phyloP scores from a whole-genome alignment of 2,797 vertebrate genomes.

The Eospalax fontanierii region DNA sequence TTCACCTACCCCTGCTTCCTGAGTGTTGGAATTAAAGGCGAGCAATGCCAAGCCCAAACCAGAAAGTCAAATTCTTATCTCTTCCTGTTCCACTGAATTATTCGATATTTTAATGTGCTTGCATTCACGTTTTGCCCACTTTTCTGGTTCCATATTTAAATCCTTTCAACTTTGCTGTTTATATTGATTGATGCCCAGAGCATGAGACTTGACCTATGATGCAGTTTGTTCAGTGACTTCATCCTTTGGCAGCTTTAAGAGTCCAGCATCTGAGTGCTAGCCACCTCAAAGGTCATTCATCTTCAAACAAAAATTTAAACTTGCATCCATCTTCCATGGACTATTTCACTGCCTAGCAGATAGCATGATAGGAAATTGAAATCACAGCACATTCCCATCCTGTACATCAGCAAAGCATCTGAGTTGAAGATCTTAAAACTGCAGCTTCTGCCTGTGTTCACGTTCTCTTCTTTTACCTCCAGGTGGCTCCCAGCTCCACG shows the following conservation, averaged over 20 bases:
- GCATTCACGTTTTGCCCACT: not conserved
- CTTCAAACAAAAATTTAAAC: not conserved
- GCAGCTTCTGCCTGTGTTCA: fast-evolving
- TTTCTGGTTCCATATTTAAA: not conserved
- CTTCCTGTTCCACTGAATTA: fast-evolving
- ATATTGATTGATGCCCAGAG: fast-evolving
- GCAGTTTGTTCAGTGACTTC: not conserved
- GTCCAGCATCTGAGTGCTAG: fast-evolving
- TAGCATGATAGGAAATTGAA: not conserved
- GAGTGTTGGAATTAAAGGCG: too few relatives aligned
- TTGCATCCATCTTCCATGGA: not conserved
- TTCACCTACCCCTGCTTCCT: too few relatives aligned
- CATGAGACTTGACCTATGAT: too few relatives aligned
- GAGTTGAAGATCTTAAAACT: not conserved
- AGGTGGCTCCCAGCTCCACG: not conserved
- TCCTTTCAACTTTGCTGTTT: not conserved
- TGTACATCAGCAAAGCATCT: not conserved
- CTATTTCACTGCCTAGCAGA: not conserved
- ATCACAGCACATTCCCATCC: not conserved
- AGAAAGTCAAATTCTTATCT: not conserved
- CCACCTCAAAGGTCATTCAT: not conserved
- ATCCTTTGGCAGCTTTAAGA: not conserved
- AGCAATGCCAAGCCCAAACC: too few relatives aligned
- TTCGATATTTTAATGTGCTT: not conserved
- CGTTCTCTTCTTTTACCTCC: not conserved